Conservation (phyloP, 1,140 invertebrate species). For the Drosophila santomea region DNA sequence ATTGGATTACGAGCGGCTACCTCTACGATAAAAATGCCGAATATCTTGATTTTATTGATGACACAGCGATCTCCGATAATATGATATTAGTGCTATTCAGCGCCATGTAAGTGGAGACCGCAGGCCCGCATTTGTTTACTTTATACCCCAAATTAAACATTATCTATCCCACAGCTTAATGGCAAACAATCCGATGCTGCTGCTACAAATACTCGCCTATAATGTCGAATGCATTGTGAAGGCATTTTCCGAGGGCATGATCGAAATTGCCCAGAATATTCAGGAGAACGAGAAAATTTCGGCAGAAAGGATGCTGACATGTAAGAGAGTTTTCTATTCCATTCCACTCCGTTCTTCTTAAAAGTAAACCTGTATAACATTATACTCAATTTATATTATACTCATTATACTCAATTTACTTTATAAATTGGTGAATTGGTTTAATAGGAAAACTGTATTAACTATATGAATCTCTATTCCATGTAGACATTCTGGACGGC, state of each 20-base stretch:
- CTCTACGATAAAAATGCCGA: slow-evolving; percentile 83
- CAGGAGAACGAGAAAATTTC: slow-evolving; percentile 76
- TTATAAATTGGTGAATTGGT: background rate
- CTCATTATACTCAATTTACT: no score
- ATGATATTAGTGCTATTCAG: slow-evolving; percentile 84
- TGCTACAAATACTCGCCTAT: slow-evolving; percentile 84
- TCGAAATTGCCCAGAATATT: slow-evolving; percentile 77
- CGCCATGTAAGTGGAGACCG: slow-evolving; percentile 70
- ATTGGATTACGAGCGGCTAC: slow-evolving; percentile 81
- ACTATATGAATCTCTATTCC: slow-evolving; percentile 8
- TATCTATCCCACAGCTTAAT: slow-evolving; percentile 59
- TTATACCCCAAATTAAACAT: background rate
- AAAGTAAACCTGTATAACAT: background rate
- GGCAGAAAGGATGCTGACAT: slow-evolving; percentile 80
- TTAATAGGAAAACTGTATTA: background rate
- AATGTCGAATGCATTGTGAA: slow-evolving; percentile 83
- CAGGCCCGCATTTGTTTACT: background rate
- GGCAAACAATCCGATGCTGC: slow-evolving; percentile 81
- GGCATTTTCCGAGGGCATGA: slow-evolving; percentile 81
- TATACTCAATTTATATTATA: no score
- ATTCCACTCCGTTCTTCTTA: background rate
- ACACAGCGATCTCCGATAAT: slow-evolving; percentile 81
- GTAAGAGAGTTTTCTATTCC: slow-evolving; percentile 37
- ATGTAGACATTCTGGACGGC: slow-evolving; percentile 78
- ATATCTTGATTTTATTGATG: slow-evolving; percentile 84